Base-by-base conservation (phyloP, 2,888 invertebrate species). In the Nomada fabriciana region DNA sequence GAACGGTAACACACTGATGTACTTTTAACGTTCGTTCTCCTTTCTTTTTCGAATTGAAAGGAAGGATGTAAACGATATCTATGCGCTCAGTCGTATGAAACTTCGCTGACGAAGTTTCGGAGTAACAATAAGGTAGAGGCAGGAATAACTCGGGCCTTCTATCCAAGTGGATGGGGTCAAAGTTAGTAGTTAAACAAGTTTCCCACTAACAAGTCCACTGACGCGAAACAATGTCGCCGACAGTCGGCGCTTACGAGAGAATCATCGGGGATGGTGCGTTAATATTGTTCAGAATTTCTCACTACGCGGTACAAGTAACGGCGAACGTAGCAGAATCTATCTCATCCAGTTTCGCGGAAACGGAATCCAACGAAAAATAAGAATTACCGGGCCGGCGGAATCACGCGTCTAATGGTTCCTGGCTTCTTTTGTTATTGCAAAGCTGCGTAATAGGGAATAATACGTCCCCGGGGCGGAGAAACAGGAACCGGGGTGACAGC, bases 131-230 rank as follows among this genome's bases (percentile, higher is more conserved):
- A 72, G 73, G 59, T 59, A 65, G 71, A 76, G 64, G 79, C 79
- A 65, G 61, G 81, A 83, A 80, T 76, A 83, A 84, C 82, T 84
- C 65, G 43, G 69, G 87, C 83, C 82, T 82, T 85, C 78, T 84
- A 83, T 84, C 79, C 72, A 70, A 70, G 85, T 78, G 85, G 88
- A 79, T 78, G 74, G 76, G 57, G 80, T 42, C 76, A 50, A 87
- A 88, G 89, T 88, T 89, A 76, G 74, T 83, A 89, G 88, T 88
- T 85, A 83, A 89, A 88, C 86, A 84, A 89, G 87, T 89, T 89
- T 86, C 86, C 83, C 86, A 76, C 88, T 88, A 89, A 88, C 90
- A 86, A 88, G 88, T 88, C 86, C 84, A 87, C 76, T 86, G 80
- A 84, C 73, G 80, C 84, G 90, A 86, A 90, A 89, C 84, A 85